These are phyloP conservation scores for Regulus satrapa DNA, from an alignment of 2,113 vertebrate species.

Conservation along the genomic window DNA sequence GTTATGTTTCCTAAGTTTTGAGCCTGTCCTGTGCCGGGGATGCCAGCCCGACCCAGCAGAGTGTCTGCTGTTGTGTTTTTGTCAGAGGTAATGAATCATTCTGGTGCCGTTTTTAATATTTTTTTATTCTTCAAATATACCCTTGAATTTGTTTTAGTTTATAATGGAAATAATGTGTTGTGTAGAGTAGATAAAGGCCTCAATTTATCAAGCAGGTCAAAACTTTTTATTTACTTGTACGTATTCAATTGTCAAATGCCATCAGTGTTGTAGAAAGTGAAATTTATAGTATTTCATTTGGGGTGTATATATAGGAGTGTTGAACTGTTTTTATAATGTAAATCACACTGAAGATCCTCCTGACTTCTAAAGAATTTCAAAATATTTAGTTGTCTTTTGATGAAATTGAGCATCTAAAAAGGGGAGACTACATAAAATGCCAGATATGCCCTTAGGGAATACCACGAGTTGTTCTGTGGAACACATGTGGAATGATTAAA, in stretches of 20 bases:
- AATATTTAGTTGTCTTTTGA: background rate
- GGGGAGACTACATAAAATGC: background rate
- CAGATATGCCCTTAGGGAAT: background rate
- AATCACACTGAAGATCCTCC: background rate
- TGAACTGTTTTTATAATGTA: background rate
- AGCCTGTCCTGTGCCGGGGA: background rate
- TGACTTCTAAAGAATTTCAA: background rate
- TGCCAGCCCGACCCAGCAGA: background rate
- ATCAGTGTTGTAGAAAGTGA: background rate
- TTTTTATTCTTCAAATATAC: background rate
- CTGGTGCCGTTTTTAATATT: background rate
- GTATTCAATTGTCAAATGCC: background rate
- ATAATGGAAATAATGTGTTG: background rate
- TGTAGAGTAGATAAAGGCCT: background rate
- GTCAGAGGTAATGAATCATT: background rate
- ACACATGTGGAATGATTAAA: background rate
- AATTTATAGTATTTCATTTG: background rate
- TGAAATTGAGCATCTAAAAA: background rate
- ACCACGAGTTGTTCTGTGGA: background rate
- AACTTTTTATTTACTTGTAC: background rate
- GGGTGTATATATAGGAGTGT: background rate
- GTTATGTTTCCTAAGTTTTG: background rate
- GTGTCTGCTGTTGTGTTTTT: background rate
- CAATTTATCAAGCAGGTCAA: background rate
- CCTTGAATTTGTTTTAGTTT: background rate